A percentile compares a stretch with the other conserved stretches of the same genome.
These are phyloP conservation scores for Ennomos erosarius DNA, from an alignment of 2,888 invertebrate genomes.

Conservation along the genomic window DNA sequence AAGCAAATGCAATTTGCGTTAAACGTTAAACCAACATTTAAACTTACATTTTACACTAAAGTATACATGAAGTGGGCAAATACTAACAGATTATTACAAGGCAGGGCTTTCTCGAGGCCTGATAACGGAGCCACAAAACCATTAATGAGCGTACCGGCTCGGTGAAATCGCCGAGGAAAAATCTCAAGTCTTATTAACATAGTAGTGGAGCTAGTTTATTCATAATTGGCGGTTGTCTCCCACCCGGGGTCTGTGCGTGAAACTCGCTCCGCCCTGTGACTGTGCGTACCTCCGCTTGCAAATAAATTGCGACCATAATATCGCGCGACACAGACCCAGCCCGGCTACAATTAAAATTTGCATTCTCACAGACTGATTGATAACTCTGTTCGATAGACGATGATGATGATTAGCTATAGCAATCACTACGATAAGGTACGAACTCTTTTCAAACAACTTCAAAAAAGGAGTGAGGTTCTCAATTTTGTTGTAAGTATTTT, in stretches of 20 bases:
- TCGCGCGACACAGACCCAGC: conserved; percentile 63
- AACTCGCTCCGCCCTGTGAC: conserved; percentile 59
- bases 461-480: too few relatives aligned
- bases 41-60: conserved; percentile 24
- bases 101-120: conserved; percentile 67
- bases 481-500: too few relatives aligned
- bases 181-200: conserved; percentile 80
- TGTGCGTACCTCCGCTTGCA: conserved; percentile 54
- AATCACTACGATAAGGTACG: conserved; percentile 19
- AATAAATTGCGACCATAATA: conserved; percentile 77
- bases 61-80: conserved; percentile 30
- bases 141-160: conserved; percentile 73
- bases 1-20: conserved; percentile 16
- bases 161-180: conserved; percentile 82
- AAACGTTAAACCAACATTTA: conserved; percentile 18
- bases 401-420: conserved; percentile 44
- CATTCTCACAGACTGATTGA: conserved; percentile 79
- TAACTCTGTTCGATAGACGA: conserved; percentile 74
- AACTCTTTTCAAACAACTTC: neutral
- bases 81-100: conserved; percentile 38
- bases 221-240: conserved; percentile 79
- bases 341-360: conserved; percentile 79
- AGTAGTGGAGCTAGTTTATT: conserved; percentile 82
- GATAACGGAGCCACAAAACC: conserved; percentile 76
- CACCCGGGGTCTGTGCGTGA: conserved; percentile 62